A percentile compares a stretch with the other conserved stretches of the same genome.
phyloP scores from a whole-genome alignment of 2,113 vertebrate species.

The Cochlearius cochlearius region DNA sequence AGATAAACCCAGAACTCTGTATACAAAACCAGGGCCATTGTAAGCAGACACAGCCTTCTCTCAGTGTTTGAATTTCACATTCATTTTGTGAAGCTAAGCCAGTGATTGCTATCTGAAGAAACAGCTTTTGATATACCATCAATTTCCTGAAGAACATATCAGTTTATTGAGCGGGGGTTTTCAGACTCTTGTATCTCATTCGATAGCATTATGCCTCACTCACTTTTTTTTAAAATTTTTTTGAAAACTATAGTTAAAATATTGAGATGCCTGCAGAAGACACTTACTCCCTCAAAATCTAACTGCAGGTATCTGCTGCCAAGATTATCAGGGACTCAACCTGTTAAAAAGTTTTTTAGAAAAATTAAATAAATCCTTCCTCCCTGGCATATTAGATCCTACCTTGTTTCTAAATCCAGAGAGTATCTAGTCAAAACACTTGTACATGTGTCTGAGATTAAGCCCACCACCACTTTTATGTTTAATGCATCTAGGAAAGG shows the following conservation, averaged over 20 bases:
- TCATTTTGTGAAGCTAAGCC: constrained; percentile 26
- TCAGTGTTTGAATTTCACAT: not conserved
- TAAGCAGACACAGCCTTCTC: not conserved
- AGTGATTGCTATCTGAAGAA: constrained; percentile 28
- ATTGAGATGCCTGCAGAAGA: not conserved
- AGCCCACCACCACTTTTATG: not conserved
- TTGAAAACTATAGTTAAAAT: not conserved
- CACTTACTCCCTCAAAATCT: not conserved
- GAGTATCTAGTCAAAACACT: not conserved
- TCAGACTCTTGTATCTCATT: constrained; percentile 36
- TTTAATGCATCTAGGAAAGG: not conserved
- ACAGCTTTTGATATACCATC: constrained; percentile 50
- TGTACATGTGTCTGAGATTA: not conserved
- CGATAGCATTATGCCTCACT: not conserved
- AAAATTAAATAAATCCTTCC: not conserved
- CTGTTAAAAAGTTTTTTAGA: not conserved
- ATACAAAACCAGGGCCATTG: not conserved
- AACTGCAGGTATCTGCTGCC: not conserved
- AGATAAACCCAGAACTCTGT: not conserved
- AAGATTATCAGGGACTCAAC: not conserved
- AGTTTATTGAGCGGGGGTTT: constrained; percentile 3
- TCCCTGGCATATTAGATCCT: not conserved
- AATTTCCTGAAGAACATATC: constrained; percentile 57
- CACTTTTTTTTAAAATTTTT: not conserved
- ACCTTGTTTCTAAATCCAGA: not conserved